These are phyloP conservation scores for Pipa parva DNA, from an alignment of 2,113 vertebrate genomes.

Conservation along the genomic window DNA sequence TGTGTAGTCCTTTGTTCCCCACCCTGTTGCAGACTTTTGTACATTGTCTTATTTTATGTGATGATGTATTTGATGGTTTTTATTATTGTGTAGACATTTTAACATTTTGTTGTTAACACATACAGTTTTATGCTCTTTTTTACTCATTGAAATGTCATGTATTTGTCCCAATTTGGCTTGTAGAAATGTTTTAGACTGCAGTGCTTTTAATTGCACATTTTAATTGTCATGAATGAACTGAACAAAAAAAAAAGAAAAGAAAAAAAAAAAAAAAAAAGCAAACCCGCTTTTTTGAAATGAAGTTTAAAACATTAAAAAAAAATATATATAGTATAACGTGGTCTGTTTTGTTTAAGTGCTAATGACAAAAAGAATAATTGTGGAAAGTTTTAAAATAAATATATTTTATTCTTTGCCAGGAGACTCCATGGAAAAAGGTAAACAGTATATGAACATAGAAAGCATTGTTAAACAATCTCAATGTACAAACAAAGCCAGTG, in stretches of 20 bases:
- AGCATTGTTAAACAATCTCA: slow-evolving; percentile 90
- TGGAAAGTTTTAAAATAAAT: slow-evolving; percentile 91
- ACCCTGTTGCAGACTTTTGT: slow-evolving; percentile 91
- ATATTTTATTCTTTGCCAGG: slow-evolving; percentile 98
- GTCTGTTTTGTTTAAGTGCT: slow-evolving; percentile 46
- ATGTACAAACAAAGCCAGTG: slow-evolving; percentile 91
- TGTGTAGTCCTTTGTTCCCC: slow-evolving; percentile 71
- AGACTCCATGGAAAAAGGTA: slow-evolving; percentile 94
- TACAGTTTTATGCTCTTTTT: slow-evolving; percentile 90
- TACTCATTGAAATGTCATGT: slow-evolving; percentile 92
- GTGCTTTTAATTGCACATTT: slow-evolving; percentile 93
- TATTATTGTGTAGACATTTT: slow-evolving; percentile 94
- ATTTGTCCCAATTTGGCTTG: slow-evolving; percentile 88
- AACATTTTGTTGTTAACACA: slow-evolving; percentile 96
- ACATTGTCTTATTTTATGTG: slow-evolving; percentile 92
- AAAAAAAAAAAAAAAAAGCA: slow-evolving; percentile 56
- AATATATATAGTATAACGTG: slow-evolving; percentile 46
- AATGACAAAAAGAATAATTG: slow-evolving; percentile 45
- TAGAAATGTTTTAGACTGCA: slow-evolving; percentile 87
- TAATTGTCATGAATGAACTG: slow-evolving; percentile 85
- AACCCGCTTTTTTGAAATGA: slow-evolving; percentile 95
- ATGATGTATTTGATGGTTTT: slow-evolving; percentile 93
- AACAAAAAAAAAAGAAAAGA: slow-evolving; percentile 43
- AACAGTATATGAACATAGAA: slow-evolving; percentile 97
- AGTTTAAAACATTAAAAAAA: slow-evolving; percentile 94